Conservation (phyloP, 2,888 invertebrate species). For the Drosophila silvestris region DNA sequence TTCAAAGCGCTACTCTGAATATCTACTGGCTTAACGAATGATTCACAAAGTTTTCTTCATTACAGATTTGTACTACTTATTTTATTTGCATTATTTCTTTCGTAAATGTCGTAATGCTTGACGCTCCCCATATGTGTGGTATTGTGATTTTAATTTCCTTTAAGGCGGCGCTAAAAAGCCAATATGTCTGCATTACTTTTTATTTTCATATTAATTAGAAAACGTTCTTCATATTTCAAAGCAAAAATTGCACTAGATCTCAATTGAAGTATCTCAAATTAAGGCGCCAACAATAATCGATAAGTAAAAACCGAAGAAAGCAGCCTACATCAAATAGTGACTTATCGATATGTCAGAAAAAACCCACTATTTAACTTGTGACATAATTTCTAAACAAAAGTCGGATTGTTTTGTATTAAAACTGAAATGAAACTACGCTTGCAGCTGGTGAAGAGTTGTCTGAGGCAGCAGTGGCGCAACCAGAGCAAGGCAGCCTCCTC, state of each 20-base stretch:
- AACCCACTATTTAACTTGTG: constrained; percentile 26
- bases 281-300: constrained; percentile 5
- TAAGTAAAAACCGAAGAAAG: neutral
- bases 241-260: neutral
- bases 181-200: neutral
- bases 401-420: constrained; percentile 10
- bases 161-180: fast-evolving
- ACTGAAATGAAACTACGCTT: constrained; percentile 52
- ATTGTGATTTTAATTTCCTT: neutral
- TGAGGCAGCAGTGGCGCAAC: constrained; percentile 42
- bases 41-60: neutral
- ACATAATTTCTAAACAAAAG: constrained; percentile 60
- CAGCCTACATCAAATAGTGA: neutral
- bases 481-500: constrained; percentile 10
- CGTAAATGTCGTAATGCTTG: neutral
- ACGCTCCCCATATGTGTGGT: neutral
- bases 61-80: neutral
- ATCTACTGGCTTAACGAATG: neutral
- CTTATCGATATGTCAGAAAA: constrained; percentile 14
- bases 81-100: neutral
- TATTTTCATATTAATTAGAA: too few relatives aligned
- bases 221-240: neutral
- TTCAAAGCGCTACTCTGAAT: neutral
- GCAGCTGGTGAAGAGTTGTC: constrained; percentile 29
- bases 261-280: neutral